Percentiles rank a stretch among this genome's conserved stretches.
Conservation (phyloP, 2,797 vertebrate genomes). For the Hirundo rustica region DNA sequence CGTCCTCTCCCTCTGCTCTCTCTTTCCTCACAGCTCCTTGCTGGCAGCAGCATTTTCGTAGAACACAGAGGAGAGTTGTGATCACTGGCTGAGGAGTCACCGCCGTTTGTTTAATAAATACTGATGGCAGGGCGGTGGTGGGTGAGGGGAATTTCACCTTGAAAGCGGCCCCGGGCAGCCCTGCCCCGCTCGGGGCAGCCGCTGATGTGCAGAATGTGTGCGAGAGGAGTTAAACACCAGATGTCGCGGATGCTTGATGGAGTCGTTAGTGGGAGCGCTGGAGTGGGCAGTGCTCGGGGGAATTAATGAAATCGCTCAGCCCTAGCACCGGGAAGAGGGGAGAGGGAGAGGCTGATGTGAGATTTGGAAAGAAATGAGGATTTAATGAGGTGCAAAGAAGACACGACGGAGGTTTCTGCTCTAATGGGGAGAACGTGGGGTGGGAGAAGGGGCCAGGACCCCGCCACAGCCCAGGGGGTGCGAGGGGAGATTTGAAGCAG, state of each 20-base stretch:
- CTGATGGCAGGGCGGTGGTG: not conserved
- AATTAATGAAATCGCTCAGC: not conserved
- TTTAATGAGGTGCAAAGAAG: not conserved
- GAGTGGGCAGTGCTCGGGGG: not conserved
- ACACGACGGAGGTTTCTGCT: not conserved
- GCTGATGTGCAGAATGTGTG: not conserved
- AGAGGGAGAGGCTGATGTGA: not conserved
- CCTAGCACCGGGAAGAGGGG: not conserved
- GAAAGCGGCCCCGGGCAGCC: not conserved
- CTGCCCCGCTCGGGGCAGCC: not conserved
- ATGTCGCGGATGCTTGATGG: not conserved
- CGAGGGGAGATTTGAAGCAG: not conserved
- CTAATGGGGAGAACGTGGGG: not conserved
- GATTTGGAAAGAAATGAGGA: not conserved
- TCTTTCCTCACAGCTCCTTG: not conserved
- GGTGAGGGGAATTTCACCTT: not conserved
- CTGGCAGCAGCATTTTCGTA: not conserved
- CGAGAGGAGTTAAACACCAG: not conserved
- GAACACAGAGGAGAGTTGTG: not conserved
- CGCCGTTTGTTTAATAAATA: not conserved
- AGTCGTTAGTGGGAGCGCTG: constrained; percentile 2
- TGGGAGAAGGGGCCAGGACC: not conserved
- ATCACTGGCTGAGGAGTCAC: not conserved
- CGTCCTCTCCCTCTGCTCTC: not conserved
- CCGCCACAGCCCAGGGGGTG: accelerated